These are phyloP conservation scores for Tuberolachnus salignus DNA, from an alignment of 2,888 invertebrate species.

Conservation along the genomic window DNA sequence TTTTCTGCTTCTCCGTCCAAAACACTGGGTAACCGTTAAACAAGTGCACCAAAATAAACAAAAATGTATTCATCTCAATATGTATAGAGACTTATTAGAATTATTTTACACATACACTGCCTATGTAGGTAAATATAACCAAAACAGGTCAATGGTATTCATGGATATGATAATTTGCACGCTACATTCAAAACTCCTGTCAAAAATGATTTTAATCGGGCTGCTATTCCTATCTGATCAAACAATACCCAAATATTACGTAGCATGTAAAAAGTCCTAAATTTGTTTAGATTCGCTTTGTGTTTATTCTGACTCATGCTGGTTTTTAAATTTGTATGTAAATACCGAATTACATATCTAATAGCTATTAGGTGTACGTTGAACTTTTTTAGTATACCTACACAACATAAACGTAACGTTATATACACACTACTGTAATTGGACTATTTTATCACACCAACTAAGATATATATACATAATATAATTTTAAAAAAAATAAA, in stretches of 20 bases:
- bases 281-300: not conserved
- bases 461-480: too few species aligned
- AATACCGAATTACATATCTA: too few species aligned
- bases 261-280: not conserved
- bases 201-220: slow-evolving; percentile 34
- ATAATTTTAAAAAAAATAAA: too few species aligned
- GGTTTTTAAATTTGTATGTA: too few species aligned
- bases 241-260: not conserved
- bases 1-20: not conserved
- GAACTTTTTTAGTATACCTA: too few species aligned
- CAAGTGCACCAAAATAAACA: slow-evolving; percentile 14
- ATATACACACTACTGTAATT: too few species aligned
- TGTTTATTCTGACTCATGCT: not conserved
- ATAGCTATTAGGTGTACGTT: too few species aligned
- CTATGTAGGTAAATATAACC: slow-evolving; percentile 4
- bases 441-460: too few species aligned
- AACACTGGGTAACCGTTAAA: not conserved
- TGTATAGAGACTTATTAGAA: not conserved
- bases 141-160: slow-evolving; percentile 40
- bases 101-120: slow-evolving; percentile 15
- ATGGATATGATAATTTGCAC: slow-evolving; percentile 28
- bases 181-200: slow-evolving; percentile 23
- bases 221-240: slow-evolving; percentile 11
- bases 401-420: too few species aligned
- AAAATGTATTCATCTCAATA: slow-evolving; percentile 12